Evolutionary conservation across 2,113 vertebrate species (phyloP).

Genomic region (Peromyscus leucopus): DNA sequence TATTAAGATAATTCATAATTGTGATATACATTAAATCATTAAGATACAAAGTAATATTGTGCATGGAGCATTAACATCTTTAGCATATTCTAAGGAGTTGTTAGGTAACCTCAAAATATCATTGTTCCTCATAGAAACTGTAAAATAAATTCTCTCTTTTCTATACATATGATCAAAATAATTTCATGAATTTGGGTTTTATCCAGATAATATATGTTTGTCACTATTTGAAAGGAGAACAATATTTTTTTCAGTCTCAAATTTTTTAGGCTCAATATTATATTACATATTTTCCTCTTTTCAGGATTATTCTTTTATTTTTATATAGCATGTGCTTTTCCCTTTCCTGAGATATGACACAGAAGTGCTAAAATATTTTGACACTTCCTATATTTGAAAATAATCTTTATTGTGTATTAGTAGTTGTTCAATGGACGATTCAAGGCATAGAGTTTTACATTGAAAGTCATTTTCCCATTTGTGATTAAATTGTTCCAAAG

Average conservation of each 20-base stretch:
- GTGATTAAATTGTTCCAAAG: not conserved
- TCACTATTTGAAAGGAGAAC: not conserved
- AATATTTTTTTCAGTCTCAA: not conserved
- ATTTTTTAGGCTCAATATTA: not conserved
- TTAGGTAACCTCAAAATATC: not conserved
- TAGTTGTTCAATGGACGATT: not conserved
- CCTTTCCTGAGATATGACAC: not conserved
- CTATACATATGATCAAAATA: not conserved
- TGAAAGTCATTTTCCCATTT: not conserved
- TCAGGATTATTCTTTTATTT: not conserved
- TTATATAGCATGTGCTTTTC: not conserved
- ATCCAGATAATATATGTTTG: not conserved
- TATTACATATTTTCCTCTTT: not conserved
- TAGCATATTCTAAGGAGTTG: not conserved
- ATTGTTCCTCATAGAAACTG: not conserved
- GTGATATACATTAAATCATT: not conserved
- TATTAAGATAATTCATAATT: conserved; percentile 1
- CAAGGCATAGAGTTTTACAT: not conserved
- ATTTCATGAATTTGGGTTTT: not conserved
- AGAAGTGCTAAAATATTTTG: not conserved
- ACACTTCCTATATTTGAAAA: not conserved
- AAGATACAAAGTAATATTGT: not conserved
- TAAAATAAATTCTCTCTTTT: not conserved
- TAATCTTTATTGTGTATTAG: not conserved
- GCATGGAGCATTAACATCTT: not conserved